These are phyloP conservation scores for Globodera rostochiensis DNA, from an alignment of 1,140 invertebrate genomes.

Conservation along the genomic window DNA sequence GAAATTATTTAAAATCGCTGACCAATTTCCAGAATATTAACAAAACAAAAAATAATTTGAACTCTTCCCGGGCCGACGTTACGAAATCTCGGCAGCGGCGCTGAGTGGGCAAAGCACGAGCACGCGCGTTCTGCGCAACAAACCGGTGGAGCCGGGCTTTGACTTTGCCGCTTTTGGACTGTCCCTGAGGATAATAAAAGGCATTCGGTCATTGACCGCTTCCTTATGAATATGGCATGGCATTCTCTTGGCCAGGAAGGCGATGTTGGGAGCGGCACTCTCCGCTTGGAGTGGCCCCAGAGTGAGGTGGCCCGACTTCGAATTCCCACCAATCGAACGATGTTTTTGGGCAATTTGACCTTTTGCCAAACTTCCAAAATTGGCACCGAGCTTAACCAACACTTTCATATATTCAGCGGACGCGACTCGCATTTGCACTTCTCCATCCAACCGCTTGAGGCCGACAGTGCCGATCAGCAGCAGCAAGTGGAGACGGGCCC, in stretches of 20 bases:
- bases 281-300: conserved; percentile 43
- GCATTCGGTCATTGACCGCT: not conserved
- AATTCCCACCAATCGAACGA: conserved; percentile 8
- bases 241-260: conserved; percentile 15
- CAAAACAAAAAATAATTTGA: conserved; percentile 14
- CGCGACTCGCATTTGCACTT: conserved; percentile 59
- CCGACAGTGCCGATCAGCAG: not conserved
- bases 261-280: conserved; percentile 1
- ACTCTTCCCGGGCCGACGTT: conserved; percentile 53
- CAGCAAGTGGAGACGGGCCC: conserved; percentile 54
- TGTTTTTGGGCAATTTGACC: too few species aligned
- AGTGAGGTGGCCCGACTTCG: conserved; percentile 51
- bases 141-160: conserved; percentile 59
- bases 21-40: too few species aligned
- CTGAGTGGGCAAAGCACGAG: conserved; percentile 43
- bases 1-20: too few species aligned
- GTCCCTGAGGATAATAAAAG: conserved; percentile 41
- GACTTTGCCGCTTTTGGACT: conserved; percentile 61
- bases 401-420: conserved; percentile 23
- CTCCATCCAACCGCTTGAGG: conserved; percentile 44
- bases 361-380: too few species aligned
- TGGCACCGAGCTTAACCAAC: too few species aligned
- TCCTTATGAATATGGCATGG: not conserved
- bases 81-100: conserved; percentile 58
- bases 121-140: conserved; percentile 52